Conservation (phyloP, 2,113 vertebrate species). For the Sorex araneus region DNA sequence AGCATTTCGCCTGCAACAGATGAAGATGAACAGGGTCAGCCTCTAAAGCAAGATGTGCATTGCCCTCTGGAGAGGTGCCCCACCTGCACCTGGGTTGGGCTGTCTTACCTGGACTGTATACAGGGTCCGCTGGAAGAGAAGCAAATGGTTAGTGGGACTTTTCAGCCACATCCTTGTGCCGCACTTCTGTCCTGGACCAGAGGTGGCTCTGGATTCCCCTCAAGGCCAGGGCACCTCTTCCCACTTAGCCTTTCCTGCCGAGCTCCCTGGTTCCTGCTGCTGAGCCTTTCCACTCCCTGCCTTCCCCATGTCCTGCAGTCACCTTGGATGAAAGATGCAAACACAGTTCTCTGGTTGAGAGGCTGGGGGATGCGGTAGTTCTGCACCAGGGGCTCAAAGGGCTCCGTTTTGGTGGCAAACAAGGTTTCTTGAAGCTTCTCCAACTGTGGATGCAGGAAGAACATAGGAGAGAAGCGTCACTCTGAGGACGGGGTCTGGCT, state of each 20-base stretch:
- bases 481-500: background rate
- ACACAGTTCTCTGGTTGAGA: constrained; percentile 84
- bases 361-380: constrained; percentile 86
- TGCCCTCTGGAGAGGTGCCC: background rate
- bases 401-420: constrained; percentile 59
- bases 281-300: background rate
- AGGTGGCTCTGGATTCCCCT: background rate
- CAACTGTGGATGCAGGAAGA: constrained; percentile 79
- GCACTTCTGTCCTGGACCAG: background rate
- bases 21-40: background rate
- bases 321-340: constrained; percentile 85
- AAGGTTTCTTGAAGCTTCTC: constrained; percentile 85
- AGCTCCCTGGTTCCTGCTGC: background rate
- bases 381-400: constrained; percentile 64
- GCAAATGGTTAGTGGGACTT: constrained; percentile 46
- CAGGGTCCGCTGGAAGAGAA: constrained; percentile 67
- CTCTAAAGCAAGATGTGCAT: background rate
- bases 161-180: background rate
- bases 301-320: background rate
- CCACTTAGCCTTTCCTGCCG: background rate
- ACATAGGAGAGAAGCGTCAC: background rate
- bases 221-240: background rate
- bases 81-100: too few relatives aligned
- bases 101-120: constrained; percentile 79
- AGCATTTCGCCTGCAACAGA: constrained; percentile 83